Evolutionary conservation across 2,113 vertebrate genomes (phyloP), one percentile per base, ranked within the genome.

Genomic region (Melanotaenia duboulayi): DNA sequence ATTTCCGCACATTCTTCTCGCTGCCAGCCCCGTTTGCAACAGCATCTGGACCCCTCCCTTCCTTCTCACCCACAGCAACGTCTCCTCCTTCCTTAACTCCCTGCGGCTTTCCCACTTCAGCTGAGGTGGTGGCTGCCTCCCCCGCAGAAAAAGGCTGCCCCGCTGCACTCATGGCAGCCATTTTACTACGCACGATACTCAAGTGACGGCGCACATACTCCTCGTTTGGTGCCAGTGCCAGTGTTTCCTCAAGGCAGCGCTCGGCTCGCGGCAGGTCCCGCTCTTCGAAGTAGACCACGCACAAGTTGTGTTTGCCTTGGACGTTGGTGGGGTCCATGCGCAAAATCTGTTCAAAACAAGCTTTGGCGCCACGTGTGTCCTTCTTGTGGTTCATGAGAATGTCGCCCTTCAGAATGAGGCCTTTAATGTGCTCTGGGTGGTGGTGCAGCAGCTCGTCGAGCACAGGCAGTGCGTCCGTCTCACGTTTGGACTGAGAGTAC

Each of bases 371-470:
- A 2, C 11, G 64, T 0, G 97, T 97, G 93, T 99, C 98, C 83
- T 97, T 98, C 80, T 95, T 96, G 77, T 99, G 97, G 93, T 99
- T 99, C 98, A 99, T 99, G 62, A 99, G 94, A 87, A 99, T 98
- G 89, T 99, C 97, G 5, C 97, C 98, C 84, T 99, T 98, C 65
- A 99, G 94, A 91, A 99, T 98, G 5, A 99, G 95, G 60, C 96
- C 98, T 87, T 99, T 99, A 79, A 96, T 94, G 87, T 99, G 98
- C 85, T 97, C 96, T 7, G 97, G 97, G 65, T 98, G 96, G 81
- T 97, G 92, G 9, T 22, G 93, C 35, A 99, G 90, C 1, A 99
- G 90, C 76, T 99, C 96, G 37, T 97, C 95, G 74, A 99, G 78
- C 61, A 98, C 87, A 0, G 97, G 97, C 70, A 99, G 91, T 0